Evolutionary conservation across 2,888 invertebrate species (phyloP), one percentile per base, ranked within the genome.

Genomic region (Acholoe squamosa): DNA sequence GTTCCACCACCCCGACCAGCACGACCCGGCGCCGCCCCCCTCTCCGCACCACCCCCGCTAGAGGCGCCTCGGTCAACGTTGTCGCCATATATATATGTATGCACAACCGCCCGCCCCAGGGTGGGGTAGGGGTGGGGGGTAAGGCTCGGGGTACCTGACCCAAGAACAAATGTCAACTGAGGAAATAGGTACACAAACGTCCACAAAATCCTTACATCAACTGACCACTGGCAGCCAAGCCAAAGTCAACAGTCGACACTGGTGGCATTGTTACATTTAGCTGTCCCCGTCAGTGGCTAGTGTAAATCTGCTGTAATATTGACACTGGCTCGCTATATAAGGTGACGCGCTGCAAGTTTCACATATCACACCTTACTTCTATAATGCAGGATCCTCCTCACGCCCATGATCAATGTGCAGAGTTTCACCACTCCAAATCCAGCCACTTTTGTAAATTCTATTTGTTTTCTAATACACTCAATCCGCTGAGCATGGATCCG

Each of bases 251-350:
- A 61, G 10, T 61, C 22, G 61, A 61, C 61, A n/a, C 5, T n/a
- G 22, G n/a, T n/a, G 61, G 61, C 61, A 61, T 61, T 61, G 61
- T 61, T 61, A 61, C 61, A 61, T 61, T 61, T 19, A 61, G 22
- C 61, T 14, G 61, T n/a, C 43, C 43, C 43, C 5, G 43, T 43
- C 43, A 43, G 43, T 43, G 43, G 43, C 10, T 10, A 43, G 43
- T 43, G 43, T 43, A 43, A 43, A 43, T 3, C 43, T 10, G 3
- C 43, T 43, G 10, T 43, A 43, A 43, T 43, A 43, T 43, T 43
- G 43, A 43, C 43, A 43, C 43, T 7, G 10, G 43, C 5, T 10
- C 5, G 43, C 43, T 43, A 43, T 43, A 43, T 43, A 43, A 10
- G 43, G 43, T 43, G 43, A 43, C 43, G 43, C 10, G 43, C 43